A percentile compares a stretch with the other conserved stretches of the same genome.
Conservation (phyloP, 2,113 vertebrate species). For the Pseudorectes ferrugineus region DNA sequence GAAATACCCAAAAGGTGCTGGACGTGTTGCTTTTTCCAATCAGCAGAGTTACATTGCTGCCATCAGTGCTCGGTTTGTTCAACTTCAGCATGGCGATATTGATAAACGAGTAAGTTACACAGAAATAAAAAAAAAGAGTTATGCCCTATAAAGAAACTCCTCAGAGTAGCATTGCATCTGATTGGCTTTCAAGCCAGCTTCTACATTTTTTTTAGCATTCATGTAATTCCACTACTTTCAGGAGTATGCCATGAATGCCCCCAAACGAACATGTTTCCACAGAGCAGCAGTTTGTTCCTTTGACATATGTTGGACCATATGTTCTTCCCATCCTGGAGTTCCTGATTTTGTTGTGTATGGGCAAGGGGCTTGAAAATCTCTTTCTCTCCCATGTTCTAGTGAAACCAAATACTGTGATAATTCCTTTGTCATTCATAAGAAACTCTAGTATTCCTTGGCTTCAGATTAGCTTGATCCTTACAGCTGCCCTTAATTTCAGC, state of each 20-base stretch:
- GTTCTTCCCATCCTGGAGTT: neutral
- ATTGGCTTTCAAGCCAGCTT: neutral
- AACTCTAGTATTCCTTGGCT: neutral
- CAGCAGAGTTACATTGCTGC: constrained; percentile 98
- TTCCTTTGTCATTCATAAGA: neutral
- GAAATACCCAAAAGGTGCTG: constrained; percentile 97
- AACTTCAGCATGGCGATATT: constrained; percentile 97
- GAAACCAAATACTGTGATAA: neutral
- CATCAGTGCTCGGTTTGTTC: constrained; percentile 98
- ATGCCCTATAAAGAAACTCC: neutral
- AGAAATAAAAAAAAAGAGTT: neutral
- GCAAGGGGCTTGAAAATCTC: neutral
- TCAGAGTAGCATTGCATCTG: neutral
- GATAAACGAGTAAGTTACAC: constrained; percentile 87
- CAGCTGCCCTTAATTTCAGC: neutral
- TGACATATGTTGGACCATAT: neutral
- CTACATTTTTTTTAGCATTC: neutral
- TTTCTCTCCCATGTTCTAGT: neutral
- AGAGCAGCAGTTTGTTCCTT: constrained; percentile 7
- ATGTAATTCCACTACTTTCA: neutral
- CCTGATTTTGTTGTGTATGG: neutral
- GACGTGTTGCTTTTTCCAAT: constrained; percentile 97
- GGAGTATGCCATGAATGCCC: neutral
- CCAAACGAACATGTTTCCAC: neutral
- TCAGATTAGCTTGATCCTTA: neutral